These are phyloP conservation scores for Hylaeus anthracinus DNA, from an alignment of 1,140 invertebrate species.

Conservation along the genomic window DNA sequence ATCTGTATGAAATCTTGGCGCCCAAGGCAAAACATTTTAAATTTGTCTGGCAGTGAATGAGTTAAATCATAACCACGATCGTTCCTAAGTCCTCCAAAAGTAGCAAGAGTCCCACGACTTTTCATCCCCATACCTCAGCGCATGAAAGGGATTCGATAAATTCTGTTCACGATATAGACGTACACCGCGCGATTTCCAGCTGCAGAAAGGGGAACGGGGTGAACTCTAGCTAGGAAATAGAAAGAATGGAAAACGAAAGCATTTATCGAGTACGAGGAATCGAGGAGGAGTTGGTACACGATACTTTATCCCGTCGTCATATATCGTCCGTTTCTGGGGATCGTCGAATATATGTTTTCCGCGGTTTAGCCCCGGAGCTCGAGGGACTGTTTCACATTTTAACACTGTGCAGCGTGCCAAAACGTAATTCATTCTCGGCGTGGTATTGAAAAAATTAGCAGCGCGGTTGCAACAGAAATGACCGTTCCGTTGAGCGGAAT, in stretches of 20 bases:
- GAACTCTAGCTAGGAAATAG: neutral
- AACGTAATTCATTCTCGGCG: constrained; percentile 24
- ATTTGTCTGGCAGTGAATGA: too few relatives aligned
- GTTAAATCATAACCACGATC: neutral
- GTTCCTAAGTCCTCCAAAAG: constrained; percentile 25
- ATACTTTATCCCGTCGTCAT: constrained; percentile 65
- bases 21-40: too few relatives aligned
- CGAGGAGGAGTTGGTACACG: constrained; percentile 46
- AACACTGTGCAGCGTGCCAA: constrained; percentile 28
- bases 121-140: constrained; percentile 25
- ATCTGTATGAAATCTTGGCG: too few relatives aligned
- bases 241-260: constrained; percentile 53
- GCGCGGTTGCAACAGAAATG: neutral
- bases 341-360: constrained; percentile 50
- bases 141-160: constrained; percentile 67
- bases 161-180: constrained; percentile 53
- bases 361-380: constrained; percentile 14
- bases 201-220: constrained; percentile 10
- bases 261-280: constrained; percentile 66
- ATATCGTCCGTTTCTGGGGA: constrained; percentile 53
- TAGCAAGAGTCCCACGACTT: constrained; percentile 44
- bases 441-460: constrained; percentile 31
- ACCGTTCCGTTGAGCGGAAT: neutral
- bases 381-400: constrained; percentile 33
- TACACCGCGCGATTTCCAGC: constrained; percentile 34